Evolutionary conservation across 2,113 vertebrate genomes (phyloP), one percentile per base, ranked within the genome.

Genomic region (Electrona antarctica): DNA sequence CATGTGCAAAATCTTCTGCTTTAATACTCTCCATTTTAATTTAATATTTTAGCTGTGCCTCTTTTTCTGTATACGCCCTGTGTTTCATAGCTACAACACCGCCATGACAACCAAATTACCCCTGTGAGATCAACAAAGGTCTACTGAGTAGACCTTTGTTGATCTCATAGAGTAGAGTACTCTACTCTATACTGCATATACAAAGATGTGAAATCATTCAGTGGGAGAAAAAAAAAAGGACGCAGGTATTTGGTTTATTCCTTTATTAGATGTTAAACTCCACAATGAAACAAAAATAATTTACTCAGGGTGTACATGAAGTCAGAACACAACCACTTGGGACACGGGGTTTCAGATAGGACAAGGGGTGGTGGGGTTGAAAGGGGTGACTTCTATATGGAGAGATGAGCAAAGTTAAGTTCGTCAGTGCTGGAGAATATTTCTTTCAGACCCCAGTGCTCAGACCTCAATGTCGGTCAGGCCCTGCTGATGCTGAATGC

Each of bases 261-360:
- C 81, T 99, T 99, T 99, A 99, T 98, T 98, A 86, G 95, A 95
- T 97, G 96, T 98, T 97, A 96, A 95, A 98, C 94, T 97, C 94
- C 95, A 98, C 96, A 98, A 97, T 94, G 96, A 97, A 99, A 97
- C 94, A 96, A 96, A 21, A 97, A 95, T 94, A 92, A 95, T 95
- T 96, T 96, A 95, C 89, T 96, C 93, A 92, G 94, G 88, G 94
- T 95, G 95, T 95, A 97, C 91, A 95, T 97, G 94, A 97, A 96
- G 95, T 95, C 89, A 95, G 95, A 98, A 97, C 94, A 94, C 93
- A 93, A 92, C 94, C 95, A 96, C 92, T 93, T 90, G 80, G 94
- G 92, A 90, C 90, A 71, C 8, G 45, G 51, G 21, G 21, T 21
- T 21, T 46, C 47, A 63, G 56, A 41, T 41, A 41, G 90, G 90